Evolutionary conservation across 2,113 vertebrate genomes (phyloP), one percentile per base, ranked within the genome.

Genomic region (Paratilapia polleni): DNA sequence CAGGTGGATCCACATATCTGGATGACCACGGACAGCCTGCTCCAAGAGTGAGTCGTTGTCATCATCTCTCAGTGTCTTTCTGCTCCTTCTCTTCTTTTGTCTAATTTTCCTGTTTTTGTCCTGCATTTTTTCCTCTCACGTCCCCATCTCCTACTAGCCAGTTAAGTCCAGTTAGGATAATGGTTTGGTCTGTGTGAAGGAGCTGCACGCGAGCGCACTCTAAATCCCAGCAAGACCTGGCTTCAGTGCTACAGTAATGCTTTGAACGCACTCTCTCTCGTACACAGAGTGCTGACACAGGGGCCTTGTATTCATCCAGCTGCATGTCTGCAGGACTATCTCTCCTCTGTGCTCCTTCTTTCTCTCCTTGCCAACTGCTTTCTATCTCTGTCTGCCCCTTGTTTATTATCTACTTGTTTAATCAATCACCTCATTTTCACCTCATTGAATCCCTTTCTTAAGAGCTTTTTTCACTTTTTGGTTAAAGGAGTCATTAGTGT

Each of bases 1-100:
- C 92, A 96, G 98, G 98, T 94, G 97, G 98, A 94, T 99, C 98
- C 84, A 99, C 98, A 91, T 99, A 97, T 43, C 91, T 97, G 94
- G 97, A 99, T 94, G 98, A 99, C 90, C 98, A 99, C 3, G 97
- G 97, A 60, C 97, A 97, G 70, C 96, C 95, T 49, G 94, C 94
- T 84, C 96, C 96, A 61, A 97, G 96, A 96, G 98, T 99, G 93
- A 97, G 96, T 88, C 26, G 47, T 56, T 24, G 41, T 57, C 17
- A 64, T 34, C 8, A 6, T 24, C 22, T 75, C 58, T 62, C 4
- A 9, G 1, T 66, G 9, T 57, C 34, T n/a, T 56, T 56, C 17
- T 20, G 6, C 43, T 73, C 54, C 4, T 10, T 43, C 49, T 58
- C 20, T 36, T 54, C 49, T 52, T 63, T 73, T n/a, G 54, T 81